Evolutionary conservation across 2,797 vertebrate species (phyloP), one percentile per base, ranked within the genome.

Genomic region (Leptodactylus fallax): DNA sequence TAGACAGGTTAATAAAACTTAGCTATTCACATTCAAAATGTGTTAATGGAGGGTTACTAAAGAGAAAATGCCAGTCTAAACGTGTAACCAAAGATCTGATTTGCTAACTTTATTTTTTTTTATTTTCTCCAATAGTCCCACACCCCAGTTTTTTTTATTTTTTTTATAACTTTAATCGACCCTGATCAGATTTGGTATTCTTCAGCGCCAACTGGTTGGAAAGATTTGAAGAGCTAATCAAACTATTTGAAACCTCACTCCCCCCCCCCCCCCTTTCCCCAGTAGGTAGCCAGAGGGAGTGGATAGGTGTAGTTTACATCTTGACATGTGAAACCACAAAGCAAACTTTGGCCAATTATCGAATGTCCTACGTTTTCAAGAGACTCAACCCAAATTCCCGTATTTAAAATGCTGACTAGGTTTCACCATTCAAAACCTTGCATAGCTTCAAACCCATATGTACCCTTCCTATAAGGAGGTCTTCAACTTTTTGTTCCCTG

Each of bases 81-180:
- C 21, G 21, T 77, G 69, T 82, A 82, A 89, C 87, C 87, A 89
- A 89, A 89, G 87, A 89, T 85, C n/a, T n/a, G n/a, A 79, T 53
- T 79, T 84, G 19, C 36, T 47, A 63, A 80, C 36, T 60, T 60
- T 79, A 12, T 45, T 6, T 7, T 61, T 17, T 6, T 45, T 53
- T 11, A 19, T 3, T 3, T 11, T 6, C 8, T 10, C 49, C 49
- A 51, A 51, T n/a, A n/a, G n/a, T n/a, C n/a, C n/a, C n/a, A n/a
- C n/a, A n/a, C n/a, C n/a, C n/a, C n/a, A n/a, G n/a, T n/a, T n/a
- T n/a, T n/a, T n/a, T n/a, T n/a, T n/a, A n/a, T n/a, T n/a, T n/a
- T n/a, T n/a, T n/a, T n/a, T n/a, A n/a, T n/a, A n/a, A n/a, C n/a
- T n/a, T 5, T 51, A 67, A 27, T 10, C 47, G 19, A 36, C 51